Base-by-base conservation (phyloP, 2,888 invertebrate genomes). In the Mythimna impura region DNA sequence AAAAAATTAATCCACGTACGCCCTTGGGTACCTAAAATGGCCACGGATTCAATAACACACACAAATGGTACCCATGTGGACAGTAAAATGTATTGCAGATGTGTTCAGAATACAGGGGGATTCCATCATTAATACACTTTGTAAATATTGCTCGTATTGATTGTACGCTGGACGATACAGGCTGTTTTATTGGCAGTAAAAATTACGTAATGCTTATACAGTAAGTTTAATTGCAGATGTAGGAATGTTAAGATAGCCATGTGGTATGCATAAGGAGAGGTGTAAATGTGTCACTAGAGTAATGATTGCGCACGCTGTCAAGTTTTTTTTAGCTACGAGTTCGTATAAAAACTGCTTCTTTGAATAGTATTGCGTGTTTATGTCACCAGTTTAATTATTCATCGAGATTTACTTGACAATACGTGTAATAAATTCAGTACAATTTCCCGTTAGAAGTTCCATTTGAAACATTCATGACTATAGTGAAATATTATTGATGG, bases 81-180 rank as follows among this genome's bases (percentile, higher is more conserved):
- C 89, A 86, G 92, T 94, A 91, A 91, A 90, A 87, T 86, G 89
- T 87, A 89, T 88, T 86, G 87, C 87, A 85, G 84, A 87, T 87
- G 88, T 83, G 78, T 75, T 70, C 72, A 58, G 63, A 77, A 79
- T 87, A 86, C 88, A 81, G 79, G 85, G 83, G 89, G 89, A 89
- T 89, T 90, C 82, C 76, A 81, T 89, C 91, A 91, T 91, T 91
- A 91, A 92, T 91, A 89, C 84, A 85, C 86, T 87, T 85, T 87
- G 89, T 88, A 89, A 89, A 90, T 89, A 89, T 86, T 83, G 81
- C 70, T 69, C 60, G 55, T 76, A 81, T 85, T 78, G 86, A 88
- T 88, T 82, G 67, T 63, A 67, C 73, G 12, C 62, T 73, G 60
- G 72, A 82, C 70, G 64, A 60, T 75, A 81, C 76, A 81, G 84